Percentiles rank a stretch among this genome's conserved stretches.
Conservation (phyloP, 1,140 invertebrate species). For the Lithobius niger region DNA sequence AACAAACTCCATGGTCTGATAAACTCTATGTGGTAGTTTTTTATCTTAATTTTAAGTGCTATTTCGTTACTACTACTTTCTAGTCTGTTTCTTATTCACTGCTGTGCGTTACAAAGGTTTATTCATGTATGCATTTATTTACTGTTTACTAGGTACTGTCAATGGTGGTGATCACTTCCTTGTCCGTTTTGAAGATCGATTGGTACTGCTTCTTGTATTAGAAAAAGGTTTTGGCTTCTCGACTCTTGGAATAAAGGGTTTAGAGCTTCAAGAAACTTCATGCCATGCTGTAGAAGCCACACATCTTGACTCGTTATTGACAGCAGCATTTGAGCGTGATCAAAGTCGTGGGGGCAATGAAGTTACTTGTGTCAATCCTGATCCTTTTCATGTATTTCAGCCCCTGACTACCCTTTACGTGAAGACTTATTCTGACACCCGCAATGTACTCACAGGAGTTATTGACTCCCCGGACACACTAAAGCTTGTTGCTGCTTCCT, state of each 20-base stretch:
- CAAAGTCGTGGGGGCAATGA: neutral
- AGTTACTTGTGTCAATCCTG: conserved; percentile 1
- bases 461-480: conserved; percentile 34
- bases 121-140: neutral
- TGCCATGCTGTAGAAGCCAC: conserved; percentile 40
- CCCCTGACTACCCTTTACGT: conserved; percentile 12
- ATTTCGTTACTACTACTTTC: no score
- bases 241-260: conserved; percentile 33
- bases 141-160: conserved; percentile 12
- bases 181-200: conserved; percentile 35
- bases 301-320: conserved; percentile 36
- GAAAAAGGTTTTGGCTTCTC: conserved; percentile 33
- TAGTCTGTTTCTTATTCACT: no score
- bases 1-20: no score
- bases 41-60: no score
- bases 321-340: conserved; percentile 27
- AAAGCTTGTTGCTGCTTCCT: conserved; percentile 27
- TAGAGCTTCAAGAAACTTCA: conserved; percentile 40
- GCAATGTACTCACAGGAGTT: conserved; percentile 36
- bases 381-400: conserved; percentile 19
- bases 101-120: no score
- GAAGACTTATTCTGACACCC: conserved; percentile 35
- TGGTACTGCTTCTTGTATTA: conserved; percentile 31
- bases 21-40: no score
- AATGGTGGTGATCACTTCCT: conserved; percentile 34